Percentiles rank a stretch among this genome's conserved stretches.
phyloP scores from a whole-genome alignment of 2,113 vertebrate species.

The Corapipo altera region DNA sequence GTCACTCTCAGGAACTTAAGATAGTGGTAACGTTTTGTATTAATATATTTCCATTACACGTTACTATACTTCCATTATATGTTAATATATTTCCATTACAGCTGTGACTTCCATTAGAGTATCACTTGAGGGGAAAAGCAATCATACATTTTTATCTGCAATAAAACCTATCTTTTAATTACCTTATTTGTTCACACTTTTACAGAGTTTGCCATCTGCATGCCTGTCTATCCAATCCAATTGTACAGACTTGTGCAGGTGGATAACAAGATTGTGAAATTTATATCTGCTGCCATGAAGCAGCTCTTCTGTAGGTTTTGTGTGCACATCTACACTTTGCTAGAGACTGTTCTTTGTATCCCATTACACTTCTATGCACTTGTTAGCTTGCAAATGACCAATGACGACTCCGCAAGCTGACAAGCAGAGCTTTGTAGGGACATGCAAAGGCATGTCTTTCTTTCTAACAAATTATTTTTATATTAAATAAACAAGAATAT shows the following conservation, averaged over 20 bases:
- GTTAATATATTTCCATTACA: not conserved
- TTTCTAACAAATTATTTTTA: constrained; percentile 39
- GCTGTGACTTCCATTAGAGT: not conserved
- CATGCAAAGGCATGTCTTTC: not conserved
- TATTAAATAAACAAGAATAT: constrained; percentile 50
- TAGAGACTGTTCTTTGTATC: not conserved
- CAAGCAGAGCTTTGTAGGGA: constrained; percentile 1
- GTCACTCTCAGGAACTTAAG: not conserved
- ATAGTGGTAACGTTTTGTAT: not conserved
- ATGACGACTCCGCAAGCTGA: not conserved
- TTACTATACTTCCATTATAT: not conserved
- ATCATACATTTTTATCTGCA: not conserved
- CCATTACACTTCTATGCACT: not conserved
- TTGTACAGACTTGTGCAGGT: not conserved
- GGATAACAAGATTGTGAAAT: not conserved
- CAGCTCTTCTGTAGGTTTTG: not conserved
- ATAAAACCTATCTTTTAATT: not conserved
- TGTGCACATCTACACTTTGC: not conserved
- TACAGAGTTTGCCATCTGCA: not conserved
- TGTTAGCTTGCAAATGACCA: not conserved
- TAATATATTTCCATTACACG: not conserved
- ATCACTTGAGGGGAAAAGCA: not conserved
- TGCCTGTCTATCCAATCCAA: not conserved
- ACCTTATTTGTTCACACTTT: not conserved
- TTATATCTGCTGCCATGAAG: not conserved